Evolutionary conservation across 2,888 invertebrate genomes (phyloP), one percentile per base, ranked within the genome.

Genomic region (Xylota segnis): DNA sequence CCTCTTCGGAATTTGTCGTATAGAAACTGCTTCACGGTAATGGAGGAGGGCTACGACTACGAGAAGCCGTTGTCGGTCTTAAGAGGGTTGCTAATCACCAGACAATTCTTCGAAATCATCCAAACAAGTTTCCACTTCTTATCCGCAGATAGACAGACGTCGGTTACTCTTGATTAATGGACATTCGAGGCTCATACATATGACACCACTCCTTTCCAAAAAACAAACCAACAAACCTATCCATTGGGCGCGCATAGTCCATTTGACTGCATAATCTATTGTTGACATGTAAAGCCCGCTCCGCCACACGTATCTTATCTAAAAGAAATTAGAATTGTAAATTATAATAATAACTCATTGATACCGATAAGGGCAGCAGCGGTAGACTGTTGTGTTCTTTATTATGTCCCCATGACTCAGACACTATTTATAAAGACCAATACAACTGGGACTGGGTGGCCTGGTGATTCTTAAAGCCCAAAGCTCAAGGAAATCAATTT

Each of bases 301-400:
- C 18, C 18, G n/a, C 9, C 7, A n/a, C n/a, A n/a, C 58, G n/a
- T 75, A 75, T 75, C 75, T 75, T 66, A 75, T 75, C 75, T 23
- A 5, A 4, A 45, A 32, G 6, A 58, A 65, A 47, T 75, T 65
- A 45, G 29, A 65, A 50, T 47, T 75, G 75, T 75, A 75, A 75
- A 66, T 58, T 61, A 77, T 54, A 70, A 54, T 52, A 61, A 61
- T 16, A 59, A 76, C 50, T 66, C 40, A 58, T 68, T 43, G 59
- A 68, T 61, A 52, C n/a, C 32, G 76, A 77, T 68, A 59, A 59
- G 23, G 12, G 9, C 16, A 9, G 9, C 16, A 9, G 1, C 23
- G 29, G 23, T 23, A 3, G 23, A 16, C 16, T 43, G 43, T 56
- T 70, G 27, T 32, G 43, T 37, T 23, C 10, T 34, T 65, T 14